These are phyloP conservation scores for Anthopleura sola DNA, from an alignment of 64 coral and sea anemone species.

Conservation along the genomic window DNA sequence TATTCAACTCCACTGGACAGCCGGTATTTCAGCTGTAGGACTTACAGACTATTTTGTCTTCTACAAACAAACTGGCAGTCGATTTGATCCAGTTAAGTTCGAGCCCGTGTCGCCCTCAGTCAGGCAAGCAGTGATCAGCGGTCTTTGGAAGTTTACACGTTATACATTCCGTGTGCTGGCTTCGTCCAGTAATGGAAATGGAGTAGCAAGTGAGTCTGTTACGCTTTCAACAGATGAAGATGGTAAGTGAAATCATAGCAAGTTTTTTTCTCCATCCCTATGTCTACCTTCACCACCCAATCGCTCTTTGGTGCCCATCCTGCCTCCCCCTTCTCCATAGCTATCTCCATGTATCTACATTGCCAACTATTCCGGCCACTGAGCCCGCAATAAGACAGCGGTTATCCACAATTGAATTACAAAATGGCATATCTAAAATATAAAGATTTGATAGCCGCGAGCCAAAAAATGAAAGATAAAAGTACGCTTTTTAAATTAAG, in stretches of 20 bases:
- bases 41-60: constrained; percentile 33
- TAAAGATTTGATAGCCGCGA: no score
- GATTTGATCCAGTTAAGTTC: constrained; percentile 7
- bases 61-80: constrained; percentile 38
- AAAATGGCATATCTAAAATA: no score
- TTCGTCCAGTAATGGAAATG: constrained; percentile 56
- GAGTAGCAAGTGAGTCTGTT: constrained; percentile 57
- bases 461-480: no score
- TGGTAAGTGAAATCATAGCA: constrained; percentile 16
- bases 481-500: no score
- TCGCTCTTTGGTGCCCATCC: no score
- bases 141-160: constrained; percentile 43
- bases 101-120: constrained; percentile 16
- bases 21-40: neutral
- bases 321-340: no score
- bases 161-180: constrained; percentile 63
- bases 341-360: no score
- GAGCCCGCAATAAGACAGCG: no score
- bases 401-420: no score
- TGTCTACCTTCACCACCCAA: no score
- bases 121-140: constrained; percentile 1
- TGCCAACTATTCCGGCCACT: no score
- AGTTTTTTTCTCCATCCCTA: no score
- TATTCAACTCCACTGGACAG: constrained; percentile 47
- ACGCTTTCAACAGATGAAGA: constrained; percentile 57